A percentile compares a stretch with the other conserved stretches of the same genome.
Evolutionary conservation across 2,113 vertebrate species (phyloP).

Genomic region (Leptocoma aspasia): DNA sequence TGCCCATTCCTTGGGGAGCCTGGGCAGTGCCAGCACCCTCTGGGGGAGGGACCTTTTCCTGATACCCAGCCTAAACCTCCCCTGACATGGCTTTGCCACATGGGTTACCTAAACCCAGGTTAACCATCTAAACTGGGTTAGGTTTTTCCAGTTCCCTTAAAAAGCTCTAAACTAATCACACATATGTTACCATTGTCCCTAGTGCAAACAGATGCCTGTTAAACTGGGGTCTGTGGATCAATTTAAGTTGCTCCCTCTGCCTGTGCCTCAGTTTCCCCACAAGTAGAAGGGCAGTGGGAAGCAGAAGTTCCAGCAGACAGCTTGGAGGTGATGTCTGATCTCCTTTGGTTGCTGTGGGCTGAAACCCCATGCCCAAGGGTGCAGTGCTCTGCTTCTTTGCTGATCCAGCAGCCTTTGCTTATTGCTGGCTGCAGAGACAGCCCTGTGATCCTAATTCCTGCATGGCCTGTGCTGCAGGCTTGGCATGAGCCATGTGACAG

Average conservation of each 20-base stretch:
- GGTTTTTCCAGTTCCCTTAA: not conserved
- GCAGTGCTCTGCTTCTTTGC: not conserved
- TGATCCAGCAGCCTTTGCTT: not conserved
- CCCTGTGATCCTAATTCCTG: not conserved
- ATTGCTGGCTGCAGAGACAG: not conserved
- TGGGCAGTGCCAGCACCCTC: not conserved
- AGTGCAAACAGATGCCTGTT: not conserved
- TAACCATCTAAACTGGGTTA: not conserved
- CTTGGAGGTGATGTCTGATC: not conserved
- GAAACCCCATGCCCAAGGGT: not conserved
- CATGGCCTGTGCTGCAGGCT: not conserved
- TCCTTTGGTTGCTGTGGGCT: not conserved
- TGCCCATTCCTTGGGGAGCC: not conserved
- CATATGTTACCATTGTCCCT: not conserved
- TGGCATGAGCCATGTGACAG: not conserved
- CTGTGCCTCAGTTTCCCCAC: not conserved
- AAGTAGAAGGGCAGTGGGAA: not conserved
- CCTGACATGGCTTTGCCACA: fast-evolving
- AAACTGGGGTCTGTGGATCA: not conserved
- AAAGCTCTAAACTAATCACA: not conserved
- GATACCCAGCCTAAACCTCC: not conserved
- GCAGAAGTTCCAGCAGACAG: not conserved
- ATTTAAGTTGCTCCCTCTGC: not conserved
- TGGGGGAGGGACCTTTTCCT: not conserved
- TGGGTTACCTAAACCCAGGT: not conserved